Conservation (phyloP, 2,888 invertebrate species). For the Eupithecia inturbata region DNA sequence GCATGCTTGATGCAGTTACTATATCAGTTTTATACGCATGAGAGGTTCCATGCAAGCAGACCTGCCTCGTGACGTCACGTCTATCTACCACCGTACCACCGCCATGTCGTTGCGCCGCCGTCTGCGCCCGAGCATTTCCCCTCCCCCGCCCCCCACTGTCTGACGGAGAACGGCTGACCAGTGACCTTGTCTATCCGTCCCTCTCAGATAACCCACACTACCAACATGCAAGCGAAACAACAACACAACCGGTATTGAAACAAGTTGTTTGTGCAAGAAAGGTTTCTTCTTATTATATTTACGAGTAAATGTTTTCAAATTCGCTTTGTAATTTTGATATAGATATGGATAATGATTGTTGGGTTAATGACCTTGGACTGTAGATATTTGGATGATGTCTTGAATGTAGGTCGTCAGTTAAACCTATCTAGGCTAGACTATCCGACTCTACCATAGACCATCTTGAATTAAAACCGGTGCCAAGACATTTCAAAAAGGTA, state of each 20-base stretch:
- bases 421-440: not conserved
- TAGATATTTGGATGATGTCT: slow-evolving; percentile 54
- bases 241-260: slow-evolving; percentile 66
- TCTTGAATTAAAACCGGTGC: not conserved
- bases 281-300: slow-evolving; percentile 78
- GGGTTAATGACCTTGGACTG: slow-evolving; percentile 75
- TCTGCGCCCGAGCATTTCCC: slow-evolving; percentile 62
- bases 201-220: slow-evolving; percentile 59
- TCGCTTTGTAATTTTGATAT: slow-evolving; percentile 66
- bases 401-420: slow-evolving; percentile 54
- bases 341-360: slow-evolving; percentile 64
- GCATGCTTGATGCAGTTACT: slow-evolving; percentile 45
- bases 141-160: slow-evolving; percentile 72
- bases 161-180: slow-evolving; percentile 80
- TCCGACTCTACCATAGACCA: not conserved
- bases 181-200: slow-evolving; percentile 79
- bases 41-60: slow-evolving; percentile 69
- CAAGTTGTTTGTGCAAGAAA: slow-evolving; percentile 78
- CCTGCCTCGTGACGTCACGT: slow-evolving; percentile 75
- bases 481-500: not conserved
- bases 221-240: slow-evolving; percentile 56
- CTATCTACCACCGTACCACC: slow-evolving; percentile 57
- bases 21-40: slow-evolving; percentile 77
- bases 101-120: slow-evolving; percentile 71
- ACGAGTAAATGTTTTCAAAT: slow-evolving; percentile 78